phyloP scores from a whole-genome alignment of 2,888 invertebrate genomes.

The Ophion slaviceki region DNA sequence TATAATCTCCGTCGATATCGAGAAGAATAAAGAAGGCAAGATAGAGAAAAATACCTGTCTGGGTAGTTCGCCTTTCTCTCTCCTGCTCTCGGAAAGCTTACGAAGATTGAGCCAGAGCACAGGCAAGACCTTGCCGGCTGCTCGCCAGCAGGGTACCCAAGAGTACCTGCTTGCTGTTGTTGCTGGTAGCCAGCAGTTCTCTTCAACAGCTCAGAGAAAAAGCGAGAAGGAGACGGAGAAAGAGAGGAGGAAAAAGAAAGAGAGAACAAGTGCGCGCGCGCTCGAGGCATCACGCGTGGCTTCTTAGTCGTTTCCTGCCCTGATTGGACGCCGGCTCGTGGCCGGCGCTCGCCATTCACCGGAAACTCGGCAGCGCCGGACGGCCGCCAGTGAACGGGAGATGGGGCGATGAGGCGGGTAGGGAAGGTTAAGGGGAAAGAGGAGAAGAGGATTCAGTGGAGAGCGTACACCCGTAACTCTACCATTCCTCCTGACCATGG shows the following conservation, averaged over 20 bases:
- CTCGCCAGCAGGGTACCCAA: conserved; percentile 37
- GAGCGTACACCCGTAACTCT: conserved; percentile 55
- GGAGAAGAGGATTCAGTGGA: conserved; percentile 42
- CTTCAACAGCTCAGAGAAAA: conserved; percentile 31
- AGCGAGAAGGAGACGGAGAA: conserved; percentile 32
- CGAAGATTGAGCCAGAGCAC: conserved; percentile 42
- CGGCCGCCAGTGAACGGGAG: conserved; percentile 60
- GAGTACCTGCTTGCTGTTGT: conserved; percentile 53
- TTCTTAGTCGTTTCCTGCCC: conserved; percentile 80
- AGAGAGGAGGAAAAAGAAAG: conserved; percentile 28
- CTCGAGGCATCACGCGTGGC: conserved; percentile 80
- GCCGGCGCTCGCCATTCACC: conserved; percentile 81
- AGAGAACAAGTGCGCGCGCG: conserved; percentile 53
- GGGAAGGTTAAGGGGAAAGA: neutral
- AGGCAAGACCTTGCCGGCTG: conserved; percentile 47
- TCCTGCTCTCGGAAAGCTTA: conserved; percentile 15
- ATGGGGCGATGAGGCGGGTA: conserved; percentile 4
- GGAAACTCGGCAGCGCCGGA: conserved; percentile 75
- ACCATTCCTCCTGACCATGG: conserved; percentile 39
- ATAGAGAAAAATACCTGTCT: conserved; percentile 34
- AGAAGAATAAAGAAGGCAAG: conserved; percentile 41
- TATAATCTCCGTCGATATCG: neutral
- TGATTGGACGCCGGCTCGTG: conserved; percentile 84
- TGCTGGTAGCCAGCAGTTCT: conserved; percentile 50
- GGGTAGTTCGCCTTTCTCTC: conserved; percentile 1